These are phyloP conservation scores for Pungitius pungitius DNA, from an alignment of 2,113 vertebrate genomes.

Conservation along the genomic window DNA sequence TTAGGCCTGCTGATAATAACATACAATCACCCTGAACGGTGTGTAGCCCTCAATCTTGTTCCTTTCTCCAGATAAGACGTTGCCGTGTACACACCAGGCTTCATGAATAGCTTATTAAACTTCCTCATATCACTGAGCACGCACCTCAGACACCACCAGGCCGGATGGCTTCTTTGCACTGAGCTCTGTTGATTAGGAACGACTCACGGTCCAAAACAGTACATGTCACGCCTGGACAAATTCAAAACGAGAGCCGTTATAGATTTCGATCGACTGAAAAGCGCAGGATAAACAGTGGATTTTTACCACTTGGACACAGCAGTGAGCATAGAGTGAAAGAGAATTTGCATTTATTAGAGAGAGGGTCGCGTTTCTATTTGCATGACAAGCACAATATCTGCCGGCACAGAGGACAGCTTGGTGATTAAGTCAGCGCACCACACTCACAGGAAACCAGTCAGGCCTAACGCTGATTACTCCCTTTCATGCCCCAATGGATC, in stretches of 20 bases:
- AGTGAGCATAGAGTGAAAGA: slow-evolving; percentile 18
- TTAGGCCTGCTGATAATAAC: background rate
- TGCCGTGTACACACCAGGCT: slow-evolving; percentile 13
- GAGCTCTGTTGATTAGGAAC: background rate
- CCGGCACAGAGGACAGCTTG: background rate
- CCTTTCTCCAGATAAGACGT: background rate
- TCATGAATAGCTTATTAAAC: slow-evolving; percentile 6
- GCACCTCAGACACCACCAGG: background rate
- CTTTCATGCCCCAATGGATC: slow-evolving; percentile 47
- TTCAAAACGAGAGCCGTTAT: background rate
- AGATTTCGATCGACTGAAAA: background rate
- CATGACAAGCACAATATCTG: slow-evolving; percentile 18
- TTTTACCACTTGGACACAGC: slow-evolving; percentile 15
- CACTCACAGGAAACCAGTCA: slow-evolving; percentile 6
- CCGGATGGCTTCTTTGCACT: background rate
- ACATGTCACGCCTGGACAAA: background rate
- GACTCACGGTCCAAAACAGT: background rate
- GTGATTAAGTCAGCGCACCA: slow-evolving; percentile 10
- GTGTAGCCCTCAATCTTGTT: background rate
- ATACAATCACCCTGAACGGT: background rate
- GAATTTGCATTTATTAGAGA: slow-evolving; percentile 15
- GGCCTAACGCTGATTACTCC: slow-evolving; percentile 29
- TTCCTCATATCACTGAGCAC: background rate
- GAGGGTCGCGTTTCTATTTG: background rate
- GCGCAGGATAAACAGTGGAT: background rate